phyloP scores from a whole-genome alignment of 2,888 invertebrate species.

The Nephrotoma guestfalica region DNA sequence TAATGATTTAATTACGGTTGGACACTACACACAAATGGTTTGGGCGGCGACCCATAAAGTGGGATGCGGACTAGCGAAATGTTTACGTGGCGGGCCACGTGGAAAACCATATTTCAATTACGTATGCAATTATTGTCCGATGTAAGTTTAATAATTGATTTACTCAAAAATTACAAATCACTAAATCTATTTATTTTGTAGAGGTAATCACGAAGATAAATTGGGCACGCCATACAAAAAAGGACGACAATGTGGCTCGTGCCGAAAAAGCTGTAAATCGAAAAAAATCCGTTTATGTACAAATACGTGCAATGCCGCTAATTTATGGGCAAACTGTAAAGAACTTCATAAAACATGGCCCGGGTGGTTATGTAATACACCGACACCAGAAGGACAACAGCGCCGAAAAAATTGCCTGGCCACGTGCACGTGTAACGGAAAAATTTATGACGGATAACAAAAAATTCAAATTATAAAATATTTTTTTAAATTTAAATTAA shows the following conservation, averaged over 20 bases:
- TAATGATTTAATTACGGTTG: constrained; percentile 46
- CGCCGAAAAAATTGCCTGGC: constrained; percentile 47
- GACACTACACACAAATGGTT: constrained; percentile 72
- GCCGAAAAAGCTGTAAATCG: constrained; percentile 45
- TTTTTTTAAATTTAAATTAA: neutral
- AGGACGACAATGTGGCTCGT: constrained; percentile 49
- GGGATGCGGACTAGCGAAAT: constrained; percentile 60
- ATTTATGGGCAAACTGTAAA: constrained; percentile 58
- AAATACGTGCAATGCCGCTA: constrained; percentile 52
- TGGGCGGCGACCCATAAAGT: constrained; percentile 66
- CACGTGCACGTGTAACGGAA: constrained; percentile 52
- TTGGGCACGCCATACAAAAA: constrained; percentile 51
- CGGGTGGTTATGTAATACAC: constrained; percentile 43
- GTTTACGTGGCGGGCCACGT: constrained; percentile 42
- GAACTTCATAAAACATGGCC: constrained; percentile 42
- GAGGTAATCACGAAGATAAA: constrained; percentile 50
- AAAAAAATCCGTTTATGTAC: constrained; percentile 46
- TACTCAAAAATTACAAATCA: neutral
- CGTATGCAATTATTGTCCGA: constrained; percentile 73
- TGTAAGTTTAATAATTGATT: constrained; percentile 37
- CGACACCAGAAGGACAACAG: constrained; percentile 37
- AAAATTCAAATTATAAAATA: neutral
- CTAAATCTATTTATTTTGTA: constrained; percentile 26
- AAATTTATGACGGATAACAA: constrained; percentile 30
- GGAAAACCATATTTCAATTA: constrained; percentile 57